Base-by-base conservation (phyloP, 2,113 vertebrate species). In the Nettapus auritus region DNA sequence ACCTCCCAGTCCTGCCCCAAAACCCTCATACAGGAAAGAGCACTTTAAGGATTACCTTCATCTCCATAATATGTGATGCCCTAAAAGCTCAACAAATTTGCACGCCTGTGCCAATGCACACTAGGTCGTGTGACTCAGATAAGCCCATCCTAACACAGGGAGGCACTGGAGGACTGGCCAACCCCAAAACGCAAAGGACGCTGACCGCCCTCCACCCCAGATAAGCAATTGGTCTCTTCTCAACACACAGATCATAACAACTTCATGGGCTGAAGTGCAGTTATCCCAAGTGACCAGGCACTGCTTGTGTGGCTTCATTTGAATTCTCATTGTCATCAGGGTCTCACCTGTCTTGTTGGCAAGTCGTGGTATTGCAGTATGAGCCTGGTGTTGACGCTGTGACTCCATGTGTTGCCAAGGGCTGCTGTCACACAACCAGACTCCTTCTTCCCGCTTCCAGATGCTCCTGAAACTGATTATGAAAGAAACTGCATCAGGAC, bases 331-430 rank as follows among this genome's bases (percentile, higher is more conserved):
- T 2, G 4, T 9, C 66, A 40, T 67, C 38, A 85, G 34, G 26
- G 79, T 90, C 97, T 98, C 92, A 98, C 98, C 98, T 99, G 98
- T 96, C 97, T 98, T 84, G 92, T 96, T 1, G 89, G 93, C 38
- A 96, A 88, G 83, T 98, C 97, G 29, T 97, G 95, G 81, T 97
- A 98, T 13, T 98, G 98, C 25, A 99, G 93, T 63, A 98, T 98
- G 77, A 99, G 97, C 44, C 98, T 98, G 13, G 98, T 99, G 94
- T 98, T 99, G 88, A 99, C 94, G 0, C 97, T 98, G 96, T 99
- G 98, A 96, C 98, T 98, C 98, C 98, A 99, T 0, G 98, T 98
- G 95, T 98, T 99, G 75, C 98, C 98, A 48, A 99, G 96, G 14
- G 98, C 98, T 18, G 98, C 98, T 25, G 96, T 98, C 89, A 98